Evolutionary conservation across 2,888 invertebrate species (phyloP), one percentile per base, ranked within the genome.

Genomic region (Crematogaster levior): DNA sequence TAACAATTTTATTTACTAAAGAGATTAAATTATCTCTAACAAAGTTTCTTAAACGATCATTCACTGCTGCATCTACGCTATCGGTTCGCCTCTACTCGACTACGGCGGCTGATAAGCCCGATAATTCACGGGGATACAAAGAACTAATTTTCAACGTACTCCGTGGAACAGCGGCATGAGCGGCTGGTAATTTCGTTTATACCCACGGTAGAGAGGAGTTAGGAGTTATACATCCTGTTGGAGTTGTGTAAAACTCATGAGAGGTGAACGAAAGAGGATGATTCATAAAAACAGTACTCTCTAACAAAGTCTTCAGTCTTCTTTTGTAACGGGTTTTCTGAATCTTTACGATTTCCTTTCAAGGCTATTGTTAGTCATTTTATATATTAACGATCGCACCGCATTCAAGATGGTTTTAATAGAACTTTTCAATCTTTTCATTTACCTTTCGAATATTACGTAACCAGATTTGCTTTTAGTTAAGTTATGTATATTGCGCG

Each of bases 81-180:
- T 88, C 85, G 88, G 30, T 34, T 77, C 12, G 53, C 56, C 70
- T 84, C 53, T 10, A 30, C 84, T 68, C 74, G 84, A 81, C n/a
- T n/a, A n/a, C 82, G 65, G 79, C 63, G 81, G 73, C 84, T 85
- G 89, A 90, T 90, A 88, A 90, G 85, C 85, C 56, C 87, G 87
- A 90, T 87, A 88, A 88, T 87, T 89, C 86, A 85, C 61, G 66
- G 68, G 87, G 87, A 88, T 90, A 90, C 87, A 87, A 88, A 90
- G 90, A 90, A 87, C 90, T 89, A 85, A 88, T 90, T 89, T 88
- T 85, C 86, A 84, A 89, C 88, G 81, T 83, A 90, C 81, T 34
- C 7, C 43, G 37, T 88, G 88, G 91, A 91, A 90, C 90, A 82
- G 87, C 90, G 86, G 84, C 51, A 46, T 56, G 81, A 75, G 43